Evolutionary conservation across 2,888 invertebrate species (phyloP), one percentile per base, ranked within the genome.

Genomic region (Stramonita haemastoma): DNA sequence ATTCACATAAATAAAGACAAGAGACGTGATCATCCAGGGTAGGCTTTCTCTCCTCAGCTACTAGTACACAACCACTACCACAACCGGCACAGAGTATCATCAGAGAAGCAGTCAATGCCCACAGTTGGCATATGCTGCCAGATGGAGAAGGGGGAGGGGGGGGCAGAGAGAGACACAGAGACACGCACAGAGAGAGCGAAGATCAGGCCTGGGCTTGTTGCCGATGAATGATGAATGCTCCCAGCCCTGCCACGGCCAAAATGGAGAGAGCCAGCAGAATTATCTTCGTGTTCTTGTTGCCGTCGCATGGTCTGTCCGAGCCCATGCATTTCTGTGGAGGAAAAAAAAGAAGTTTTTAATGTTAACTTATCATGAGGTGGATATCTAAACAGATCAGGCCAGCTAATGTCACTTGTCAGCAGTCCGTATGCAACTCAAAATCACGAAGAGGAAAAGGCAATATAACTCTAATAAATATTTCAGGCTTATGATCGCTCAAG

Each of bases 211-310:
- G 57, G 6, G 56, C 57, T 85, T 85, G 60, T n/a, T 60, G 66
- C 86, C 86, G 86, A 32, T 86, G 86, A 86, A 60, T 17, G 60
- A 86, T 11, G 34, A 86, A 86, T 19, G 60, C 86, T 22, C 86
- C 86, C 22, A 86, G 57, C 26, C 86, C 86, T 13, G 86, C 86
- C 86, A 86, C 60, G 6, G 86, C 86, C 66, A 86, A 34, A 34
- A 86, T 29, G 57, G 84, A 36, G 26, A 85, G 57, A 8, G 29
- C 60, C 66, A 86, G 32, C 8, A 32, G 34, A 86, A 86, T 86
- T 32, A 86, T 6, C 32, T 32, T 86, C 29, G n/a, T 19, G 32
- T 32, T 60, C 19, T 19, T 34, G 57, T 56, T n/a, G n/a, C 34
- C 34, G 34, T 29, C 57, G 5, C 11, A 26, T 32, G 83, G 57